Evolutionary conservation across 2,113 vertebrate genomes (phyloP), one percentile per base, ranked within the genome.

Genomic region (Ranitomeya imitator): DNA sequence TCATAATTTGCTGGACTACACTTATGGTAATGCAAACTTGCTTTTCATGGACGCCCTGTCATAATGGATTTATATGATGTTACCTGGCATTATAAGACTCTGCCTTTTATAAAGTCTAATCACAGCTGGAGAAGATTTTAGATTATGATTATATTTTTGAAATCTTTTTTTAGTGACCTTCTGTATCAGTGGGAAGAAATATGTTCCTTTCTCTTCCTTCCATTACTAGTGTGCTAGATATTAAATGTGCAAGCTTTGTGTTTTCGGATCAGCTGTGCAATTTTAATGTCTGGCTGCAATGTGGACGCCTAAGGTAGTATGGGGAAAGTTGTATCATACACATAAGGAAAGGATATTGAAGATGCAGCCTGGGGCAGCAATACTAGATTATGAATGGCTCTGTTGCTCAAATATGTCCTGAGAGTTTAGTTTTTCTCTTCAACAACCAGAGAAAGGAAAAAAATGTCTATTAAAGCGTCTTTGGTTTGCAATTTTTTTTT

Each of bases 371-470:
- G 63, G 31, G 82, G 63, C 63, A 84, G 82, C 82, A 67, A 84
- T 71, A 69, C 45, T 55, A 84, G 82, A 54, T 84, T 84, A 84
- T 84, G 63, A 51, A 84, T 69, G 45, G 45, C 63, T 69, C 82
- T 84, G 19, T 84, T 69, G 71, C 82, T 84, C 82, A 54, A 84
- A 84, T 71, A 71, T 84, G 82, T 84, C 63, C 82, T 84, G 21
- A 84, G 82, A 55, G 82, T 84, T 69, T 55, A 71, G 63, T 21
- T 31, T 71, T 71, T 71, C 37, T 45, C 67, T 84, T 54, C 65
- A 51, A 71, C 45, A 84, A 71, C 45, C 23, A 55, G 16, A 55
- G 7, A 18, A 81, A 37, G n/a, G n/a, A 8, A 59, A 79, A 60
- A 45, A 69, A 65, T 52, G 11, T 71, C 21, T 11, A 54, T 23